These are phyloP conservation scores for Leptopilina syphax DNA, from an alignment of 2,888 invertebrate genomes.

Conservation along the genomic window DNA sequence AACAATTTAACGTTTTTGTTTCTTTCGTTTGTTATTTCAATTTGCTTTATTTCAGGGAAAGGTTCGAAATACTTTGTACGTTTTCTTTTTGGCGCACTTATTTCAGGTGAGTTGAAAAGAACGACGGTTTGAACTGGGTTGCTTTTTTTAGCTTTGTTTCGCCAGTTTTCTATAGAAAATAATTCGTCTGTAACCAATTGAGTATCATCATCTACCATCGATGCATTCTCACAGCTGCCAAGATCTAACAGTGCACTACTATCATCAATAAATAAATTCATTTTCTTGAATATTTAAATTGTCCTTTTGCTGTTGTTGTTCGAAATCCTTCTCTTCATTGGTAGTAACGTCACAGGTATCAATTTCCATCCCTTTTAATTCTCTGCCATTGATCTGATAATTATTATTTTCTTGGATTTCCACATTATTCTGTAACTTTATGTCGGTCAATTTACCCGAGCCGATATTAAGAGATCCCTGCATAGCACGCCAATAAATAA, in stretches of 20 bases:
- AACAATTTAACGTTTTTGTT: neutral
- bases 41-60: neutral
- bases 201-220: neutral
- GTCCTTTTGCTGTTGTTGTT: too few species aligned
- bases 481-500: conserved; percentile 9
- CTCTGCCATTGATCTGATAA: too few species aligned
- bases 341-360: too few species aligned
- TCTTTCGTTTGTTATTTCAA: neutral
- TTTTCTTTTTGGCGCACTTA: neutral
- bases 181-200: neutral
- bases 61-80: neutral
- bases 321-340: too few species aligned
- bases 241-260: neutral
- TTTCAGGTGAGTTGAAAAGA: neutral
- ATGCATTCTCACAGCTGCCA: neutral
- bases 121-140: neutral
- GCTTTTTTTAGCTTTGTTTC: neutral
- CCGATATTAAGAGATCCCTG: neutral
- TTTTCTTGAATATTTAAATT: too few species aligned
- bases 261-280: too few species aligned
- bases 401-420: neutral
- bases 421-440: neutral
- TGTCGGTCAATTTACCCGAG: neutral
- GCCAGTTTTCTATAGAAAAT: conserved; percentile 8
- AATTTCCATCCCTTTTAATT: too few species aligned